These are phyloP conservation scores for Drosophila navojoa DNA, from an alignment of 1,140 invertebrate genomes.

Conservation along the genomic window DNA sequence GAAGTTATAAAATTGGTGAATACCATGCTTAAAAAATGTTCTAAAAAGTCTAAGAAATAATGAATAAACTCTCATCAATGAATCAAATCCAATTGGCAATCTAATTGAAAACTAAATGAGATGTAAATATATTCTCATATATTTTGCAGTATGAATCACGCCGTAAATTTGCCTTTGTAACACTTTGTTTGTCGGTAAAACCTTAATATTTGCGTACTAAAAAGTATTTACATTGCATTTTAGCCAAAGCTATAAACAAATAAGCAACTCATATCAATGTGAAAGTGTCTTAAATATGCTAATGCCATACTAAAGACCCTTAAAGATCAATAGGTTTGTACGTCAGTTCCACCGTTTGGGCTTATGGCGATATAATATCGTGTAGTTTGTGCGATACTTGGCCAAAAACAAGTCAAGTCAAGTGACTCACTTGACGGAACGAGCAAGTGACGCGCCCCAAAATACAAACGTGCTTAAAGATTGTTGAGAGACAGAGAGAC, in stretches of 20 bases:
- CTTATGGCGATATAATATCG: slow-evolving; percentile 44
- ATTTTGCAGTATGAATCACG: slow-evolving; percentile 1
- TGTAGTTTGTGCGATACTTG: slow-evolving; percentile 30
- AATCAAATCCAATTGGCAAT: too few species aligned
- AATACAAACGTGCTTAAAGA: slow-evolving; percentile 36
- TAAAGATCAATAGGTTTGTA: background rate
- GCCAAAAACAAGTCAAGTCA: slow-evolving; percentile 9
- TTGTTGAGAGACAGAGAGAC: slow-evolving; percentile 26
- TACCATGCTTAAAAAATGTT: background rate
- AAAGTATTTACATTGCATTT: slow-evolving; percentile 10
- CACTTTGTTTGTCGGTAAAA: background rate
- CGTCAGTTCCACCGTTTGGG: slow-evolving; percentile 17
- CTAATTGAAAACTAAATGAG: too few species aligned
- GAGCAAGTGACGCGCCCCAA: slow-evolving; percentile 21
- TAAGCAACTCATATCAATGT: background rate
- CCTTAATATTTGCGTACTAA: background rate
- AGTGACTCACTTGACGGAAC: slow-evolving; percentile 49
- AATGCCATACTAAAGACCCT: slow-evolving; percentile 22
- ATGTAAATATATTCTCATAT: background rate
- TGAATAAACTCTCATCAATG: too few species aligned
- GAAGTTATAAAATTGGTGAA: too few species aligned
- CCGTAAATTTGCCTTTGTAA: background rate
- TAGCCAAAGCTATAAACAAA: slow-evolving; percentile 2
- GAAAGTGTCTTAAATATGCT: slow-evolving; percentile 14
- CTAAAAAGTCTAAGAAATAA: background rate